A percentile compares a stretch with the other conserved stretches of the same genome.
These are phyloP conservation scores for Heteromyza rotundicornis DNA, from an alignment of 2,888 invertebrate species.

Conservation along the genomic window DNA sequence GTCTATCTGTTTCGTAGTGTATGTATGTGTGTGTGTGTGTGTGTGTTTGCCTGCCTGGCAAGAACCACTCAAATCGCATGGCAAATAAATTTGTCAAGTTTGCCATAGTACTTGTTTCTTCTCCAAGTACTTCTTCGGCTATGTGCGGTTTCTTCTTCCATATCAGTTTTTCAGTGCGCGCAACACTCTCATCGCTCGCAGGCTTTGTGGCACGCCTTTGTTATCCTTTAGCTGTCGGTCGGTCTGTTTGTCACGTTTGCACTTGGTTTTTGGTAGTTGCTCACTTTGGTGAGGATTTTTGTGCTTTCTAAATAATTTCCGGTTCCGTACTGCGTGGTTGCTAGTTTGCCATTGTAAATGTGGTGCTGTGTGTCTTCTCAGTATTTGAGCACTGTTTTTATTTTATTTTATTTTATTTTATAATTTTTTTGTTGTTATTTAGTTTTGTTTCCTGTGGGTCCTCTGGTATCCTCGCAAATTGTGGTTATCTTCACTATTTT, in stretches of 20 bases:
- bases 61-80: conserved; percentile 39
- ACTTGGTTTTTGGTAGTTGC: too few species aligned
- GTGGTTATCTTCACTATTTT: too few species aligned
- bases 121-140: conserved; percentile 30
- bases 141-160: conserved; percentile 15
- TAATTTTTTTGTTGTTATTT: not conserved
- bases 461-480: not conserved
- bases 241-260: conserved; percentile 47
- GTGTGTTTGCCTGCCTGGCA: too few species aligned
- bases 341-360: too few species aligned
- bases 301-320: conserved; percentile 3
- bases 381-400: not conserved
- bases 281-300: not conserved
- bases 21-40: not conserved
- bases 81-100: conserved; percentile 54
- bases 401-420: not conserved
- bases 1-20: too few species aligned
- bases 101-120: conserved; percentile 23
- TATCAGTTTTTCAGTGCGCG: not conserved
- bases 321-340: too few species aligned
- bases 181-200: not conserved
- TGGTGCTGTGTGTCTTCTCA: too few species aligned
- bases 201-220: not conserved
- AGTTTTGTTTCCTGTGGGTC: not conserved
- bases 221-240: too few species aligned